A percentile compares a stretch with the other conserved stretches of the same genome.
Conservation (phyloP, 2,888 invertebrate species). For the Eupithecia centaureata region DNA sequence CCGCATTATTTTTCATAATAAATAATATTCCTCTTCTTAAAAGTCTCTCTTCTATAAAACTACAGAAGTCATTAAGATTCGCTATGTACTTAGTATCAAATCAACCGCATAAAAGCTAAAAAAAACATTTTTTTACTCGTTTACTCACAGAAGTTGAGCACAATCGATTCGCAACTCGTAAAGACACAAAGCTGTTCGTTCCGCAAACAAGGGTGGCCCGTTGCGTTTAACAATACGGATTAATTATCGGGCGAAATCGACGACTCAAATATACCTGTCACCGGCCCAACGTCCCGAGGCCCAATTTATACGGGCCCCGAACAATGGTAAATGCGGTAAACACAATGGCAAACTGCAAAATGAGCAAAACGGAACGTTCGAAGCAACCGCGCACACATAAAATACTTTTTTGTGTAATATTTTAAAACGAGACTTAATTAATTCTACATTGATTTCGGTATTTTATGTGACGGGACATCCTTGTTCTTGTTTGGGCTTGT, state of each 20-base stretch:
- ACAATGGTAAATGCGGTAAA: constrained; percentile 83
- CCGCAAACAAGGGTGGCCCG: constrained; percentile 77
- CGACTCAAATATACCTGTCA: constrained; percentile 84
- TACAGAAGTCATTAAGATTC: too few relatives aligned
- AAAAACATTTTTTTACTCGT: background rate
- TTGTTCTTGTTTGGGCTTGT: constrained; percentile 12
- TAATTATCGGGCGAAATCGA: constrained; percentile 82
- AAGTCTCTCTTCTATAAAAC: too few relatives aligned
- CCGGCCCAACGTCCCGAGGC: constrained; percentile 69
- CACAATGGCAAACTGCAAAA: constrained; percentile 80
- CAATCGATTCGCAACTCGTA: constrained; percentile 58
- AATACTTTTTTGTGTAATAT: constrained; percentile 35
- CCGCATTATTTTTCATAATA: too few relatives aligned
- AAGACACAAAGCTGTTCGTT: constrained; percentile 59
- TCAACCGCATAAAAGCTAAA: background rate
- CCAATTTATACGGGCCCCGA: constrained; percentile 80
- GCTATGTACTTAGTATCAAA: background rate
- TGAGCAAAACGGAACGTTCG: constrained; percentile 63
- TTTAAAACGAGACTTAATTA: constrained; percentile 36
- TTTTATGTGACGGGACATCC: constrained; percentile 26
- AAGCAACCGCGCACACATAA: constrained; percentile 36
- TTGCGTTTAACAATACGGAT: constrained; percentile 80
- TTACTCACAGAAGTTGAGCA: constrained; percentile 31
- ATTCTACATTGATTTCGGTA: constrained; percentile 35
- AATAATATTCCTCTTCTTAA: too few relatives aligned